Evolutionary conservation across 2,113 vertebrate genomes (phyloP), one percentile per base, ranked within the genome.

Genomic region (Malurus alboscapulatus): DNA sequence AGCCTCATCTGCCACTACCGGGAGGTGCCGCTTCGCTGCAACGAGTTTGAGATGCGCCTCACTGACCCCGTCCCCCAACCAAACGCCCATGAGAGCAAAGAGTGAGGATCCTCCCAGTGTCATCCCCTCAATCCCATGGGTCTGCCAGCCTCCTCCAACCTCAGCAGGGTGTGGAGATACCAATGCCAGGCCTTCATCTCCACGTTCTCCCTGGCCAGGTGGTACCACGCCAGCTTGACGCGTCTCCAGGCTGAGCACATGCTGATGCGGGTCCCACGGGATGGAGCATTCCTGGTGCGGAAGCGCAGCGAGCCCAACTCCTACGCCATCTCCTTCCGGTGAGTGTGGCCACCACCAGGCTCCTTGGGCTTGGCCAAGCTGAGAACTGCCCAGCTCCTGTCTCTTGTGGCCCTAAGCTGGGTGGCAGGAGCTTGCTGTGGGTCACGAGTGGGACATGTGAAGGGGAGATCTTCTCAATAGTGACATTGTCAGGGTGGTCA

Each of bases 301-400:
- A 98, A 98, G 74, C 95, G 98, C 48, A 98, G 97, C 3, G 98
- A 98, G 6, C 95, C 97, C 96, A 98, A 94, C 95, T 98, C 98
- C 55, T 99, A 97, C 0, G 98, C 98, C 93, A 98, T 99, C 95
- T 98, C 98, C 82, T 99, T 99, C 94, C 97, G 98, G 98, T 99
- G 93, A 92, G 94, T 7, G 38, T 9, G 50, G 47, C 22, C 76
- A 13, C n/a, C 38, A 6, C 0, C 0, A 73, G 17, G 14, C 11
- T 2, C 0, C 5, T 1, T 3, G 19, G 53, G 42, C 25, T 73
- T 2, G 2, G 42, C 32, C 22, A 9, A 54, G 45, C n/a, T 73
- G 63, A 74, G 77, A 53, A 53, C 9, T 22, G 7, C 34, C 21
- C 26, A 15, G 7, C 15, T 88, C 3, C 0, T 67, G 18, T 40